Evolutionary conservation across 2,113 vertebrate genomes (phyloP), one percentile per base, ranked within the genome.

Genomic region (Ancistrus triradiatus): DNA sequence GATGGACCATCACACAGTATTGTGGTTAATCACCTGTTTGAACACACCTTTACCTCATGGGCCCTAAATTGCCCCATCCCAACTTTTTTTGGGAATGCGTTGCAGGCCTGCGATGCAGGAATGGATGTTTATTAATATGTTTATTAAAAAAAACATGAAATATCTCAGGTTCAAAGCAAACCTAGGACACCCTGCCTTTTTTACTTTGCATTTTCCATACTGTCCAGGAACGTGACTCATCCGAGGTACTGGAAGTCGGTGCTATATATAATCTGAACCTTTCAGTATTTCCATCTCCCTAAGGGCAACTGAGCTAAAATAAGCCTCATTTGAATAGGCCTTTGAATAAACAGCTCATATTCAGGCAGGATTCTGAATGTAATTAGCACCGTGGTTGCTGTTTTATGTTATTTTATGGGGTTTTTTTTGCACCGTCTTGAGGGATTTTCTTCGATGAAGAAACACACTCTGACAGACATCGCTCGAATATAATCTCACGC

Each of bases 321-420:
- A 69, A 74, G 43, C 28, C 37, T 56, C 11, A 65, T 73, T 68
- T 68, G 60, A 59, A 68, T 69, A 47, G 2, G 7, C 48, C 60
- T 73, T 73, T 60, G 61, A 49, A 74, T 74, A 69, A 74, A 65
- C 56, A 65, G 66, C 47, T 74, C 57, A 66, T 37, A 56, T 74
- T 74, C 63, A 35, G 61, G 43, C 38, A 27, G 56, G 48, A 51
- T 42, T 61, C 7, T 69, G 56, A 60, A 69, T 11, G 43, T 56
- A 69, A 73, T 73, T 73, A 73, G 66, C 68, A 25, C 63, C 35
- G 47, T 24, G 53, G 37, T 37, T 61, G 56, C 71, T 74, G 65
- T 57, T 73, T 69, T 60, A 31, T 64, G 66, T 21, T 13, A 22
- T 56, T 59, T 69, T 50, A 31, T 55, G n/a, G n/a, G n/a, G n/a